Base-by-base conservation (phyloP, 2,888 invertebrate species). In the Anodontia alba region DNA sequence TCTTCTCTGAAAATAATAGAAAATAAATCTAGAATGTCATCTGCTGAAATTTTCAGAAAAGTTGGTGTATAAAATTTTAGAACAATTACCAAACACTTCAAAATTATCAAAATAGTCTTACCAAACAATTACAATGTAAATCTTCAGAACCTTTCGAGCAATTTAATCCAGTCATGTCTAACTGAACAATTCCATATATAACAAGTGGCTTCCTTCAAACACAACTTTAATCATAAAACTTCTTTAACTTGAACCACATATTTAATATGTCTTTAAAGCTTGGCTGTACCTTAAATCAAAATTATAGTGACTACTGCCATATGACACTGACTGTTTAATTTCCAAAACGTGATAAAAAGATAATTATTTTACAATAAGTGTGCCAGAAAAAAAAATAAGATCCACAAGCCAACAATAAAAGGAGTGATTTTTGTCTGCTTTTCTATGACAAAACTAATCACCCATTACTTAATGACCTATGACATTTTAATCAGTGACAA, bases 361-460 rank as follows among this genome's bases (percentile, higher is more conserved):
- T 33, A 62, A 33, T 62, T 17, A 33, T 20, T 62, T 33, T 33
- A 23, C 33, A 62, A 33, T 62, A 62, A 62, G 62, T 62, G 33
- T 62, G 62, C 62, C 62, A 62, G 20, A 31, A 8, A 5, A 38
- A 33, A 1, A 31, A 12, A 33, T 62, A 62, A 17, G 62, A n/a
- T 10, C 3, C 10, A 62, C 20, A 20, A 62, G 33, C 23, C 33
- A 5, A 33, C 23, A 7, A 62, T 29, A 33, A 31, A 62, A 20
- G 62, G 62, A 62, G 62, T 62, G 62, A 62, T 62, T 62, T 33
- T 62, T 62, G 62, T 62, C 62, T 33, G 33, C 62, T 62, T 33
- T 33, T 62, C 33, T n/a, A 62, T 62, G 62, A 62, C 23, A 31
- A 33, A 33, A 23, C 31, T 62, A 62, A 62, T 62, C 62, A 62